phyloP scores from a whole-genome alignment of 2,797 vertebrate species.

The Spheniscus humboldti region DNA sequence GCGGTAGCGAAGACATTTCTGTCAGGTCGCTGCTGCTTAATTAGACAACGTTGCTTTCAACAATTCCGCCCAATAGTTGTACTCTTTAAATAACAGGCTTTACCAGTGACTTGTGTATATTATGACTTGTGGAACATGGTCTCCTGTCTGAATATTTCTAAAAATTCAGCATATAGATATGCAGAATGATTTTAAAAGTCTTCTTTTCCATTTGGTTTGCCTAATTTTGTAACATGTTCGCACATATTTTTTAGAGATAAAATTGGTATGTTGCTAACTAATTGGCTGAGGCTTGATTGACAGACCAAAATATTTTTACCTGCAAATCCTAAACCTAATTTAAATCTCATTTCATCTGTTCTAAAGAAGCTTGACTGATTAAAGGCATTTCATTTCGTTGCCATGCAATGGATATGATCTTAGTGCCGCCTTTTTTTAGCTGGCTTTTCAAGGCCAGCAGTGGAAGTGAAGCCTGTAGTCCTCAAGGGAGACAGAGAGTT shows the following conservation, averaged over 20 bases:
- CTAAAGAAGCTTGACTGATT: slow-evolving; percentile 27
- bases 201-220: background rate
- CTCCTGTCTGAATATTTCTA: background rate
- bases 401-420: background rate
- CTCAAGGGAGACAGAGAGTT: background rate
- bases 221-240: background rate
- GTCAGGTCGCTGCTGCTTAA: slow-evolving; percentile 35
- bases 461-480: background rate
- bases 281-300: slow-evolving; percentile 23
- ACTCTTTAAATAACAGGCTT: slow-evolving; percentile 9
- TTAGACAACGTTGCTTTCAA: slow-evolving; percentile 20
- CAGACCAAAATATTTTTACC: slow-evolving; percentile 34
- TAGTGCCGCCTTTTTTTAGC: background rate
- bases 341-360: slow-evolving; percentile 29
- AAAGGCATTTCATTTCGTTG: slow-evolving; percentile 6
- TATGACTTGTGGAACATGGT: background rate
- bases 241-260: slow-evolving; percentile 1
- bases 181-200: background rate
- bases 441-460: background rate
- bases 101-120: background rate
- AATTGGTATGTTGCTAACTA: background rate
- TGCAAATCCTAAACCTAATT: slow-evolving; percentile 22
- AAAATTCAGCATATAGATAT: background rate
- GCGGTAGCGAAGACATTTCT: slow-evolving; percentile 9
- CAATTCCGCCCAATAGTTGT: background rate